These are phyloP conservation scores for Cinclus cinclus DNA, from an alignment of 2,113 vertebrate species.

Conservation along the genomic window DNA sequence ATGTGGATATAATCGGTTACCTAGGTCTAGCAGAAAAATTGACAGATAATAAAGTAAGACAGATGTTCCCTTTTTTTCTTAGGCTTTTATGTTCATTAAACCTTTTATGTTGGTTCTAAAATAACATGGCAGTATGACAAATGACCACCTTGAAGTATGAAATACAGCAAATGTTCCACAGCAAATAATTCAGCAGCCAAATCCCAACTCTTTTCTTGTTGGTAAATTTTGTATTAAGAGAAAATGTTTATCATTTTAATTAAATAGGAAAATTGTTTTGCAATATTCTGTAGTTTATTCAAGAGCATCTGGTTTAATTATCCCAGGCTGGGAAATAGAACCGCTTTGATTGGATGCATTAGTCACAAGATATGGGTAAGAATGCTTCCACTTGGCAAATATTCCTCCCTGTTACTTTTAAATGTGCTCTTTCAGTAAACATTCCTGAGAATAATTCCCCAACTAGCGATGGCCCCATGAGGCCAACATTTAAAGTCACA, in stretches of 20 bases:
- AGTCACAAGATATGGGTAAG: conserved; percentile 17
- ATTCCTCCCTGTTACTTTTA: background rate
- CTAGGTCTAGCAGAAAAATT: background rate
- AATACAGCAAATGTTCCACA: background rate
- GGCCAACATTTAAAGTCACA: background rate
- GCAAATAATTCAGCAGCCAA: background rate
- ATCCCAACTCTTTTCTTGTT: background rate
- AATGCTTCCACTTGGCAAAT: conserved; percentile 32
- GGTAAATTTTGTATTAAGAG: background rate
- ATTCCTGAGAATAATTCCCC: background rate
- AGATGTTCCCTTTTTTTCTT: background rate
- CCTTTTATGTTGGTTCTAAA: background rate
- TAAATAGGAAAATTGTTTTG: conserved; percentile 41
- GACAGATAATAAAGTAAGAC: background rate
- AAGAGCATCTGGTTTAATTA: conserved; percentile 51
- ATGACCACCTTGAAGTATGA: background rate
- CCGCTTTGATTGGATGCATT: background rate
- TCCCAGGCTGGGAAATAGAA: background rate
- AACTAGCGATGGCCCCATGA: background rate
- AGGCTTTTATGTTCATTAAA: background rate
- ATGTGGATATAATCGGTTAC: background rate
- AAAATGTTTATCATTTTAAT: conserved; percentile 36
- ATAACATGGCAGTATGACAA: background rate
- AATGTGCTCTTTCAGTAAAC: conserved; percentile 30
- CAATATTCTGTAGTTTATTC: conserved; percentile 21